These are phyloP conservation scores for Falco biarmicus DNA, from an alignment of 2,797 vertebrate genomes.

Conservation along the genomic window DNA sequence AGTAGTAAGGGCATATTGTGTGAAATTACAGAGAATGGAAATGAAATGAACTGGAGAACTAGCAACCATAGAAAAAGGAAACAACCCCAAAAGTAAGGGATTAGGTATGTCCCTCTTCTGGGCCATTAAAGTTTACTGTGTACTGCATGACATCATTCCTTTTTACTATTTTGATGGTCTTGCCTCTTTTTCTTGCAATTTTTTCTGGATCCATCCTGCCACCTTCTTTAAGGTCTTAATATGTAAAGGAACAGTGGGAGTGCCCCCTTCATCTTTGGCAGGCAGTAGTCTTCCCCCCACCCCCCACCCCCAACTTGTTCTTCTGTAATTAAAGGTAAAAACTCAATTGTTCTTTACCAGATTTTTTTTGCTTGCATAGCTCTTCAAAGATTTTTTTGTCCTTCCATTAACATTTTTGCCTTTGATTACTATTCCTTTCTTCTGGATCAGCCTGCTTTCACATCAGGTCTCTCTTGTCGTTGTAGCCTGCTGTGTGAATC, in stretches of 20 bases:
- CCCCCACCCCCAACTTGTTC: not conserved
- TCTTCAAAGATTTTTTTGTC: not conserved
- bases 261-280: rapidly evolving
- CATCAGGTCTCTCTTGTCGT: not conserved
- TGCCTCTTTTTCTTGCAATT: not conserved
- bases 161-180: not conserved
- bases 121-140: not conserved
- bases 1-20: not conserved
- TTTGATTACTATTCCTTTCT: not conserved
- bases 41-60: not conserved
- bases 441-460: not conserved
- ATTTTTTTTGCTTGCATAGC: not conserved
- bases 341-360: not conserved
- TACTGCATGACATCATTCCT: not conserved
- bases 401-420: not conserved
- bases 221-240: not conserved
- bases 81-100: not conserved
- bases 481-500: not conserved
- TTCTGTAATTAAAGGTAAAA: not conserved
- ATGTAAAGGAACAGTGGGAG: not conserved
- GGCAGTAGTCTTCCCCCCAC: not conserved
- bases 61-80: not conserved
- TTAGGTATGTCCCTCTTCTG: not conserved
- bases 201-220: not conserved
- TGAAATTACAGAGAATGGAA: not conserved